These are phyloP conservation scores for Ciconia boyciana DNA, from an alignment of 2,113 vertebrate genomes.

Conservation along the genomic window DNA sequence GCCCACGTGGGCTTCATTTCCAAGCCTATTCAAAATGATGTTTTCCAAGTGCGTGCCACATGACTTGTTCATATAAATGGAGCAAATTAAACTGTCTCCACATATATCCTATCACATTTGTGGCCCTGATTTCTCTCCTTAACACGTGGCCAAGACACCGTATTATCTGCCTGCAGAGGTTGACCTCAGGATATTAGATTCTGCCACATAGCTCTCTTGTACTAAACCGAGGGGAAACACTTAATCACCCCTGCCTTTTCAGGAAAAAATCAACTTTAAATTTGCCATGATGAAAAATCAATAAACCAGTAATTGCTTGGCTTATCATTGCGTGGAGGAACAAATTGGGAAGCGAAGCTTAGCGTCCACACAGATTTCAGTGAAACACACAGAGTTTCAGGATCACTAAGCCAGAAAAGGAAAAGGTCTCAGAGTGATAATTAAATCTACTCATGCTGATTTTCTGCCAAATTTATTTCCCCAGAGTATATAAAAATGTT, in stretches of 20 bases:
- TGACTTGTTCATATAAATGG: conserved; percentile 81
- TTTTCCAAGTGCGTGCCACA: conserved; percentile 78
- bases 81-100: conserved; percentile 85
- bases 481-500: conserved; percentile 86
- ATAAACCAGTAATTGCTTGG: conserved; percentile 97
- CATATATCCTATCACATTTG: conserved; percentile 80
- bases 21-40: conserved; percentile 64
- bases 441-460: conserved; percentile 99
- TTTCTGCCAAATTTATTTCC: conserved; percentile 99
- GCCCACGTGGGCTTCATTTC: conserved; percentile 66
- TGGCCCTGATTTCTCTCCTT: conserved; percentile 75
- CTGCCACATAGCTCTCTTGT: conserved; percentile 78
- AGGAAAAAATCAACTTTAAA: conserved; percentile 88
- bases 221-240: conserved; percentile 76
- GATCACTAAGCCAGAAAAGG: conserved; percentile 77
- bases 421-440: conserved; percentile 92
- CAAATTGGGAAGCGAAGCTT: conserved; percentile 85
- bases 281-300: conserved; percentile 98
- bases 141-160: conserved; percentile 77
- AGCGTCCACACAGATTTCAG: conserved; percentile 76
- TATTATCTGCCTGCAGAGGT: conserved; percentile 87
- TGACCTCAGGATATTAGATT: conserved; percentile 88
- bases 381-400: conserved; percentile 69
- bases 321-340: conserved; percentile 87
- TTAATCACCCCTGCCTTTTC: conserved; percentile 82